These are phyloP conservation scores for Ceyx margarethae DNA, from an alignment of 2,113 vertebrate species.

Conservation along the genomic window DNA sequence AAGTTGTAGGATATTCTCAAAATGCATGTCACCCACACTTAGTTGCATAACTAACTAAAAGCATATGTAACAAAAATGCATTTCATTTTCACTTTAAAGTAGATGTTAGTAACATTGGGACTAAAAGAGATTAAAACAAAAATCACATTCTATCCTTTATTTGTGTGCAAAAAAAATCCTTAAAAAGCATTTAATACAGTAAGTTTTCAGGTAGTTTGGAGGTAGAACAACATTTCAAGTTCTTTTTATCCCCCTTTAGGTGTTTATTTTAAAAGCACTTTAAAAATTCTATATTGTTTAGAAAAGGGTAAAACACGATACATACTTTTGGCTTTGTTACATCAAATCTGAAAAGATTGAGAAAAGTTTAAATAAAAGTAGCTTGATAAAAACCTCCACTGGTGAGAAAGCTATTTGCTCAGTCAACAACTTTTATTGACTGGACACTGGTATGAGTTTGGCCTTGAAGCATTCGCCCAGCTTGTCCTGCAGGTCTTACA, in stretches of 20 bases:
- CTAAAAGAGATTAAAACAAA: neutral
- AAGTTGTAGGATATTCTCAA: neutral
- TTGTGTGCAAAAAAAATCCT: conserved; percentile 38
- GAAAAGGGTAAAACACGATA: conserved; percentile 57
- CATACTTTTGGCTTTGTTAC: neutral
- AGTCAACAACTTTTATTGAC: conserved; percentile 94
- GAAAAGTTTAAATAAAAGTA: neutral
- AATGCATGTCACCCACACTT: neutral
- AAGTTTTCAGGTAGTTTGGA: conserved; percentile 30
- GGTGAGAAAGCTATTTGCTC: neutral
- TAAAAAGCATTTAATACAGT: conserved; percentile 39
- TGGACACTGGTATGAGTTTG: conserved; percentile 71
- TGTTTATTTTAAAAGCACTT: conserved; percentile 24
- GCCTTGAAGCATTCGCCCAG: conserved; percentile 59
- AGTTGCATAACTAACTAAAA: neutral
- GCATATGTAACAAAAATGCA: neutral
- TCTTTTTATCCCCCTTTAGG: neutral
- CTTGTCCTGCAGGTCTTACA: conserved; percentile 73
- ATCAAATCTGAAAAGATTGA: neutral
- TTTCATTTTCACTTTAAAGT: neutral
- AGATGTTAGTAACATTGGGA: neutral
- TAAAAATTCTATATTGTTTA: neutral
- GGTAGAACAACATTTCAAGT: conserved; percentile 44
- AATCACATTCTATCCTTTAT: conserved; percentile 40
- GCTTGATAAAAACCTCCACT: neutral